Base-by-base conservation (phyloP, 92 coral and sea anemone genomes). In the Porites rus region DNA sequence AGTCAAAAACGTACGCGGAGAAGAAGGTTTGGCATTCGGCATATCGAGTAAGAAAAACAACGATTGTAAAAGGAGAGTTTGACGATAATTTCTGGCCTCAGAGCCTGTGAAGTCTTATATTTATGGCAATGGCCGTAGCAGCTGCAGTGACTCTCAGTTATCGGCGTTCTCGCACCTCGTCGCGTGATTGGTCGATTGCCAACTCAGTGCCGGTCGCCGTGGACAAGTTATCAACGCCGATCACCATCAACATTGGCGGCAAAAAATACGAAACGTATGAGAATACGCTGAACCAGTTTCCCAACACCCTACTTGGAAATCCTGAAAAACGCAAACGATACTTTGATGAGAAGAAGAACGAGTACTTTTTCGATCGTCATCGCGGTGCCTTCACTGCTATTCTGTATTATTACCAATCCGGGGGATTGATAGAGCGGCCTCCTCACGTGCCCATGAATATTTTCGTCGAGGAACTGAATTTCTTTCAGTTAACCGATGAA, bases 331-430 rank as follows among this genome's bases (percentile, higher is more conserved):
- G 99, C 10, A 84, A 92, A 72, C 24, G 59, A n/a, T 96, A 79
- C 78, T 97, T 84, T 80, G 98, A 95, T 81, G 78, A 88, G 75
- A 77, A 86, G 75, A 93, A 97, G 66, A 91, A 86, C 69, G 98
- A 97, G 74, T 95, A 89, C 74, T 97, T 97, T 78, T 97, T 97
- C 75, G 99, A 97, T 84, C 96, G 99, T 0, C 98, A 97, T 72
- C 94, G 99, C 4, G 89, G 99, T 22, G 94, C 98, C 1, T 97
- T 97, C 74, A 97, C 97, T 10, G 95, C 99, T 78, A 97, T 97
- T 61, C 75, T 97, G 69, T 97, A 97, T 53, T 97, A 95, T 64
- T 97, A 97, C 51, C 99, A 97, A 67, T 97, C 99, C 7, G 98
- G 90, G 46, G 99, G 99, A 11, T 77, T 96, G 31, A 83, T 97